Evolutionary conservation across 2,888 invertebrate genomes (phyloP), one percentile per base, ranked within the genome.

Genomic region (Adelphocoris suturalis): DNA sequence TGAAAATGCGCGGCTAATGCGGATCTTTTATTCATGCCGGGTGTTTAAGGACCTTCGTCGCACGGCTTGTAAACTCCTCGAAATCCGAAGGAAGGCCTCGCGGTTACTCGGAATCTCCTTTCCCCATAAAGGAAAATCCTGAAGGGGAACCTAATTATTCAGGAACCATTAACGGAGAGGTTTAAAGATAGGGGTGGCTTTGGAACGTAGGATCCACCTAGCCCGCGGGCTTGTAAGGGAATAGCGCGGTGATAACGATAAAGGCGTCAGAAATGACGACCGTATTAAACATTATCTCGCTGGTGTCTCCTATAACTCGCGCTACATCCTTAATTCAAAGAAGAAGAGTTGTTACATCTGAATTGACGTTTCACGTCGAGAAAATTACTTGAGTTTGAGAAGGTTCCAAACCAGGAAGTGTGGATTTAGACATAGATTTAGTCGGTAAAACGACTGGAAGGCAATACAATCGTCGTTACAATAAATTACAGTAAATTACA

Each of bases 111-210:
- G 37, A 37, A 37, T 37, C 37, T 37, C 37, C 37, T 7, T 2
- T 11, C 52, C 16, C 52, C 14, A 52, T 52, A 16, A 52, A 52
- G 52, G 52, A 52, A 16, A 11, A 37, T 37, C 37, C 37, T 4
- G 52, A 16, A 48, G 13, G 52, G 52, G 68, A 27, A 19, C 68
- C 68, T 68, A 68, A 68, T 68, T 68, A 68, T 68, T 68, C 68
- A 68, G 68, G 23, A 19, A 68, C 68, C 68, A 68, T 68, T 68
- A 68, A 19, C 68, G 68, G 68, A 11, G 68, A 19, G 68, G 68
- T 23, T 57, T 23, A 68, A 68, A 68, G 68, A 68, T 68, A 19
- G 23, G 68, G 19, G n/a, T n/a, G 61, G 16, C 19, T 19, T 68
- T 19, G 19, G 5, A 12, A 68, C 37, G 37, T 37, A 37, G 37